Evolutionary conservation across 2,113 vertebrate genomes (phyloP).

Genomic region (Larimichthys polyactis): DNA sequence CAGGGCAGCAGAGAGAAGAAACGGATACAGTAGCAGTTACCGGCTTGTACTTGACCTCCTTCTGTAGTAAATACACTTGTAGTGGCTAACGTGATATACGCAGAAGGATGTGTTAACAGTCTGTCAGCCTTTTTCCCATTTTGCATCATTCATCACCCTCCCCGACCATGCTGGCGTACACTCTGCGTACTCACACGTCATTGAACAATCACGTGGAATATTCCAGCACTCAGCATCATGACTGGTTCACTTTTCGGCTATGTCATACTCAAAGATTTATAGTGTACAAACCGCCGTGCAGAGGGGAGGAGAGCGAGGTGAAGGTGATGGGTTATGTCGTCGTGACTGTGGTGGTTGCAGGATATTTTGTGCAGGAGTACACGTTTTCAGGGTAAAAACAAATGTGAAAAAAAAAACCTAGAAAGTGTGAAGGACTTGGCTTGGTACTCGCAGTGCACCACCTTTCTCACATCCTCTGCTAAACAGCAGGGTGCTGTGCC

Average conservation of each 20-base stretch:
- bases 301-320: constrained; percentile 13
- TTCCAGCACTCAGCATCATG: constrained; percentile 65
- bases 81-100: constrained; percentile 34
- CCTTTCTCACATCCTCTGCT: constrained; percentile 24
- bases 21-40: constrained; percentile 11
- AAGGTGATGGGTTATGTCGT: neutral
- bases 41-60: constrained; percentile 48
- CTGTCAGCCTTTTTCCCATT: constrained; percentile 55
- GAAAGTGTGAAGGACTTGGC: neutral
- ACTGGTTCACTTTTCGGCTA: constrained; percentile 50
- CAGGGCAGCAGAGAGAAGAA: constrained; percentile 10
- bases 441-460: neutral
- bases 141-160: constrained; percentile 67
- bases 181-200: neutral
- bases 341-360: neutral
- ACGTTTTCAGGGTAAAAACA: neutral
- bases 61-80: constrained; percentile 58
- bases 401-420: neutral
- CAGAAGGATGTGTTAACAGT: constrained; percentile 47
- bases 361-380: neutral
- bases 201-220: constrained; percentile 38
- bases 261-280: constrained; percentile 71
- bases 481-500: constrained; percentile 16
- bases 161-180: neutral
- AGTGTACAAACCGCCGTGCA: constrained; percentile 39